A percentile compares a stretch with the other conserved stretches of the same genome.
phyloP scores from a whole-genome alignment of 2,888 invertebrate genomes.

The Hirtodrosophila histrioides region DNA sequence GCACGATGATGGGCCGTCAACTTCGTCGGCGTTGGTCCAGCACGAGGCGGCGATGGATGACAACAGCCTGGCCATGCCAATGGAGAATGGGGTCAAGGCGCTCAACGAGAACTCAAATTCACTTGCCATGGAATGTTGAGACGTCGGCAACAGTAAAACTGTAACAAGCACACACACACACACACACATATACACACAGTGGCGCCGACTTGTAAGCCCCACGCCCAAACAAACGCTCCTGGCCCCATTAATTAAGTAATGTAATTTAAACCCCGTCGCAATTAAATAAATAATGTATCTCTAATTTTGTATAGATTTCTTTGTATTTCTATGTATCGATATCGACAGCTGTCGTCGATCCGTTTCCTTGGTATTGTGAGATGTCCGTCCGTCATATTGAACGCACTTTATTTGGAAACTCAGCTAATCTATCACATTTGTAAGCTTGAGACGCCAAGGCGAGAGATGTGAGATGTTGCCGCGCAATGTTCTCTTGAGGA shows the following conservation, averaged over 20 bases:
- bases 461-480: no score
- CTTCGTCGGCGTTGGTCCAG: conserved; percentile 56
- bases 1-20: conserved; percentile 60
- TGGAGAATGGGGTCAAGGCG: conserved; percentile 81
- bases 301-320: neutral
- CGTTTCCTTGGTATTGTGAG: neutral
- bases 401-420: no score
- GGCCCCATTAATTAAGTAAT: conserved; percentile 64
- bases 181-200: conserved; percentile 8
- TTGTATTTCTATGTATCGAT: conserved; percentile 4
- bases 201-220: conserved; percentile 32
- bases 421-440: no score
- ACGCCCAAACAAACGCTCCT: conserved; percentile 19
- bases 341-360: conserved; percentile 9
- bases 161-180: conserved; percentile 10
- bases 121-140: conserved; percentile 84
- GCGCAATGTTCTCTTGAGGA: no score
- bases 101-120: conserved; percentile 84
- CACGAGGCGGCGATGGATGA: conserved; percentile 80
- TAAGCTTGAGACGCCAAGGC: no score
- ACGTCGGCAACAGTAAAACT: conserved; percentile 24
- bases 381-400: no score
- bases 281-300: conserved; percentile 53
- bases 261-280: conserved; percentile 58
- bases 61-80: conserved; percentile 82